A percentile compares a stretch with the other conserved stretches of the same genome.
Evolutionary conservation across 1,140 invertebrate species (phyloP).

Genomic region (Drosophila fuyamai): DNA sequence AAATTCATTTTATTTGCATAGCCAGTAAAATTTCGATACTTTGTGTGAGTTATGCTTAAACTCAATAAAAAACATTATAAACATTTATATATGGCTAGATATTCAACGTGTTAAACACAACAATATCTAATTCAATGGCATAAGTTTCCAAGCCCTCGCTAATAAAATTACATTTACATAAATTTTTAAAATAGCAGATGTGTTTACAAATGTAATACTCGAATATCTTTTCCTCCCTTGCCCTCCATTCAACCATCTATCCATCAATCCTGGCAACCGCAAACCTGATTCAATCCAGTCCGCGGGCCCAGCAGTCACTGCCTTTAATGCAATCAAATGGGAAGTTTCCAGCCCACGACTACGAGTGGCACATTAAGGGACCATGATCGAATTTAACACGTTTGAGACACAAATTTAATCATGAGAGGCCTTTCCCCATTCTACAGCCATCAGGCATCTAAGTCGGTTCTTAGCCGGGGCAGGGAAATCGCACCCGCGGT

Average conservation of each 20-base stretch:
- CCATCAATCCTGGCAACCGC: conserved; percentile 58
- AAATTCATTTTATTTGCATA: too few relatives aligned
- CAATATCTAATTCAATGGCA: too few relatives aligned
- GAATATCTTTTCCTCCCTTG: conserved; percentile 14
- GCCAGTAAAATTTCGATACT: too few relatives aligned
- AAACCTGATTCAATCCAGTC: conserved; percentile 49
- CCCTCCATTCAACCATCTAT: neutral
- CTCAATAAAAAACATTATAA: too few relatives aligned
- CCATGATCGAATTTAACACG: conserved; percentile 59
- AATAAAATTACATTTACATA: too few relatives aligned
- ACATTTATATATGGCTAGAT: too few relatives aligned
- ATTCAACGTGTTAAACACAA: too few relatives aligned
- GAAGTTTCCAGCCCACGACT: conserved; percentile 44
- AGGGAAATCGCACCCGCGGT: conserved; percentile 74
- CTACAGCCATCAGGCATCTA: conserved; percentile 23
- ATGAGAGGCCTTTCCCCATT: conserved; percentile 32
- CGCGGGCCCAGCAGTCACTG: conserved; percentile 8
- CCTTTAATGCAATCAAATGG: conserved; percentile 66
- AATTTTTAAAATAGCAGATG: neutral
- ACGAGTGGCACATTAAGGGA: conserved; percentile 73
- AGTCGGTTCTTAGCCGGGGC: conserved; percentile 30
- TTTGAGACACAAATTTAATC: conserved; percentile 79
- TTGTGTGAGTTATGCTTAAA: too few relatives aligned
- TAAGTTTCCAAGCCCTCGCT: too few relatives aligned
- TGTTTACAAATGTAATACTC: conserved; percentile 7